Base-by-base conservation (phyloP, 2,888 invertebrate genomes). In the Rhagonycha fulva region DNA sequence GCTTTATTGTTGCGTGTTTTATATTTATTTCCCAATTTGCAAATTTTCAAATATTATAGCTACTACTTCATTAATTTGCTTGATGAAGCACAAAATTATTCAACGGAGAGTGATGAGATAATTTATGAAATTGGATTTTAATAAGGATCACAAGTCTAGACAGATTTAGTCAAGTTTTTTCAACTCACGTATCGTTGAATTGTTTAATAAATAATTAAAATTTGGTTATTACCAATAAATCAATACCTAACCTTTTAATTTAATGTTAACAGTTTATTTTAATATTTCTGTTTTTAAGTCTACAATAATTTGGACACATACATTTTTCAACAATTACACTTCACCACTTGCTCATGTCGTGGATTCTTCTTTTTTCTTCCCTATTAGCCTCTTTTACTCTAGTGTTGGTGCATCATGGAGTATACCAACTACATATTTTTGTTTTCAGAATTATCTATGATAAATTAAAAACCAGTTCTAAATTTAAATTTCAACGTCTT, bases 1-100 rank as follows among this genome's bases (percentile, higher is more conserved):
- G 14, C 23, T 62, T 71, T 71, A 71, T 71, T 30, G 28, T 28
- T 63, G 62, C 71, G 63, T 71, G 62, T 28, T 62, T 62, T 62
- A 30, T 19, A 14, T 30, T 23, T 14, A 28, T 71, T 71, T 71
- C 62, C 30, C n/a, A 62, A 14, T 24, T 61, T 28, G 62, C 62
- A 71, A 71, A 70, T 62, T 61, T 70, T 62, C 63, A 26, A 71
- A 71, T 63, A 30, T 71, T 71, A 62, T 62, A 71, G 62, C 32
- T 26, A 47, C 63, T 26, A 24, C 63, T 66, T 66, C 63, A 63
- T 72, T 72, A 72, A 67, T 66, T 47, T 66, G 66, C 71, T 72
- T 26, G 47, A 47, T 47, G 24, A 24, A 72, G 71, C 71, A 72
- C 66, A 72, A 72, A 72, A 72, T 47, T 66, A 60, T 12, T 26